Evolutionary conservation across 2,888 invertebrate species (phyloP).

Genomic region (Catocala fraxini): DNA sequence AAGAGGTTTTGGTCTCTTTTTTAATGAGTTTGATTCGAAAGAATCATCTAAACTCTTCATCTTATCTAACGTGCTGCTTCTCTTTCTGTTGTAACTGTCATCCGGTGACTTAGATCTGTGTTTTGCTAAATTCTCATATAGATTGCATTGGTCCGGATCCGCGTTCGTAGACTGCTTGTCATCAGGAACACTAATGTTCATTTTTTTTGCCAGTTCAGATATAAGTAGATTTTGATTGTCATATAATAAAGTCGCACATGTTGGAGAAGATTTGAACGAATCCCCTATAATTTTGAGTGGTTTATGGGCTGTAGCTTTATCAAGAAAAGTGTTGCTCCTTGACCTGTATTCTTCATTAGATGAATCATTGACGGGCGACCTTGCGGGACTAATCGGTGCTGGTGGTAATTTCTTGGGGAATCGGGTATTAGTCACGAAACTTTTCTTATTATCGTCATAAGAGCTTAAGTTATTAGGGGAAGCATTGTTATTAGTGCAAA

Average conservation of each 20-base stretch:
- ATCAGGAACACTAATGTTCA: not conserved
- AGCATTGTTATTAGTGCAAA: constrained; percentile 53
- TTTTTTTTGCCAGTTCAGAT: constrained; percentile 40
- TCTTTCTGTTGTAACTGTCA: constrained; percentile 20
- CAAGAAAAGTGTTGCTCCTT: constrained; percentile 47
- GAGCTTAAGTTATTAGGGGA: constrained; percentile 35
- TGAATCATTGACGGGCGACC: constrained; percentile 22
- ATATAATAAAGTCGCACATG: constrained; percentile 16
- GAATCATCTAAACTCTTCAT: not conserved
- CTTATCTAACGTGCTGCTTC: constrained; percentile 30
- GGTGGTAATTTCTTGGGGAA: constrained; percentile 43
- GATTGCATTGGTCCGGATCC: not conserved
- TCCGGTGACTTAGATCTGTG: constrained; percentile 1
- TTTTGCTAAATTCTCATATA: constrained; percentile 17
- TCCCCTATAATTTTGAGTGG: constrained; percentile 33
- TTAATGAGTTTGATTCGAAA: constrained; percentile 27
- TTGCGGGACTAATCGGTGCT: constrained; percentile 27
- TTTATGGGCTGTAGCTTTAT: constrained; percentile 20
- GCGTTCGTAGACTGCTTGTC: not conserved
- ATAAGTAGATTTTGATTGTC: constrained; percentile 34
- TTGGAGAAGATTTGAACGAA: constrained; percentile 23
- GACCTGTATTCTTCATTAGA: constrained; percentile 30
- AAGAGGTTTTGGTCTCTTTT: constrained; percentile 55
- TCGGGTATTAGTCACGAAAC: constrained; percentile 52
- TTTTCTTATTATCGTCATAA: constrained; percentile 33